Base-by-base conservation (phyloP, 2,888 invertebrate genomes). In the Andrena camellia region DNA sequence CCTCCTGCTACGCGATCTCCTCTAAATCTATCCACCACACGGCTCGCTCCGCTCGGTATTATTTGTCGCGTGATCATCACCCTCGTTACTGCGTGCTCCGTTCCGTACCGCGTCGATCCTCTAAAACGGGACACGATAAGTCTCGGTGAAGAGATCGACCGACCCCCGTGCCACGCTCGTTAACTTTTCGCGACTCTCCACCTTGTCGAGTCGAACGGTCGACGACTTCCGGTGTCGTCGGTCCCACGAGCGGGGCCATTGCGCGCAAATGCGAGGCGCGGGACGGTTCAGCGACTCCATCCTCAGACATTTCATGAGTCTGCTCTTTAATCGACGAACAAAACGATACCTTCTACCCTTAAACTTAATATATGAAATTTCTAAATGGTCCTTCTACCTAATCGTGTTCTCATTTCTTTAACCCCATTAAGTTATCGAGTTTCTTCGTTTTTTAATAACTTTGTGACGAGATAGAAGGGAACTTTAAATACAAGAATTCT, bases 201-300 rank as follows among this genome's bases (percentile, higher is more conserved):
- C 57, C 62, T 83, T 72, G 75, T 52, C 68, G 76, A 48, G 59
- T 10, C 33, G 64, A 76, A 80, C 59, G 69, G 76, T 42, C 63
- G 76, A 69, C 54, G 70, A 82, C 83, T 83, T 83, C 83, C 83
- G 83, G 83, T 72, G 60, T 64, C 75, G 81, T 69, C 68, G 76
- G 63, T 81, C 83, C 54, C 78, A 69, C 75, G 72, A 69, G 73
- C 72, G 72, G 81, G 17, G 54, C 50, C 71, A 73, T 73, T 72
- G 63, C 82, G 69, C 68, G 72, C 54, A 42, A 68, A 75, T 76
- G 42, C 63, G 48, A 70, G 50, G 68, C 72, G 76, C 83, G 76
- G 68, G 69, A 76, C 64, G 75, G 31, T 77, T 66, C 35, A 77
- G 33, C 23, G 80, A 81, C 67, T 50, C 48, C 26, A 66, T 76